phyloP scores from a whole-genome alignment of 2,888 invertebrate species.

The Agrochola lychnidis region DNA sequence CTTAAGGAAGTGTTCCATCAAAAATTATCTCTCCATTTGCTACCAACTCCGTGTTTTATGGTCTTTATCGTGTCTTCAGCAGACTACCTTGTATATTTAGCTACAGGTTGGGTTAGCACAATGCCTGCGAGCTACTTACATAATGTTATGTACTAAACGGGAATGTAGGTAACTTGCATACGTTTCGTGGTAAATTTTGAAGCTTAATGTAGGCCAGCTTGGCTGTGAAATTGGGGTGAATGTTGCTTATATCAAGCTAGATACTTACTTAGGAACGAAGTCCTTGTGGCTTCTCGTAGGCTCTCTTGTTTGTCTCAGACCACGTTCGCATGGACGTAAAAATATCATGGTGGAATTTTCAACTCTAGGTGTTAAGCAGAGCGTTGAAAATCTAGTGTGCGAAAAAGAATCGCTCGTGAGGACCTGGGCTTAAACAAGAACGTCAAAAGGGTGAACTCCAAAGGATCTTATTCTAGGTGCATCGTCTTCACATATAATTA shows the following conservation, averaged over 20 bases:
- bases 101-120: constrained; percentile 58
- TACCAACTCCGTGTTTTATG: constrained; percentile 36
- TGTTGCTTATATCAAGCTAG: constrained; percentile 14
- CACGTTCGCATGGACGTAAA: neutral
- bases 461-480: no score
- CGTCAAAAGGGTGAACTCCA: no score
- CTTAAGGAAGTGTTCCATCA: neutral
- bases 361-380: neutral
- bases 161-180: constrained; percentile 49
- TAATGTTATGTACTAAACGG: constrained; percentile 52
- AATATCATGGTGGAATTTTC: neutral
- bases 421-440: no score
- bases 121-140: constrained; percentile 58
- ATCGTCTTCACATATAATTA: no score
- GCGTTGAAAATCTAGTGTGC: no score
- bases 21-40: constrained; percentile 14
- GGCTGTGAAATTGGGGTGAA: constrained; percentile 15
- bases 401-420: no score
- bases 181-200: constrained; percentile 47
- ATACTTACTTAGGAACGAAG: neutral
- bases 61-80: constrained; percentile 58
- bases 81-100: constrained; percentile 60
- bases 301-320: neutral
- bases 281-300: constrained; percentile 3
- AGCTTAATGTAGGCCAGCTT: constrained; percentile 38